A percentile compares a stretch with the other conserved stretches of the same genome.
phyloP scores from a whole-genome alignment of 2,888 invertebrate species.

The Macroteleia sp. region DNA sequence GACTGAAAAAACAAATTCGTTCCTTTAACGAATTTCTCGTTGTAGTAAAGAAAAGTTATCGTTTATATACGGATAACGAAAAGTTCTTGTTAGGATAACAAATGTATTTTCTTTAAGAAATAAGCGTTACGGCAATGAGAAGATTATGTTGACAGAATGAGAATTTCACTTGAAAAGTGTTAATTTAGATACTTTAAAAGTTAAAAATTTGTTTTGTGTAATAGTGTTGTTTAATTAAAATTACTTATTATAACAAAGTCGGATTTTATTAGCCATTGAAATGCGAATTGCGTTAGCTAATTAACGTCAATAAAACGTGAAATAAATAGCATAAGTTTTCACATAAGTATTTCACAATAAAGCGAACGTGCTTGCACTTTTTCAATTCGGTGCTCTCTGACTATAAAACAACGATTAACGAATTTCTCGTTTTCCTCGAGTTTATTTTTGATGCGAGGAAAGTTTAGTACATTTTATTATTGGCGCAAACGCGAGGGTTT shows the following conservation, averaged over 20 bases:
- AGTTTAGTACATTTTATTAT: slow-evolving; percentile 31
- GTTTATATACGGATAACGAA: no score
- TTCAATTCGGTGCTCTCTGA: slow-evolving; percentile 12
- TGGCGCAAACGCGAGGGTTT: slow-evolving; percentile 17
- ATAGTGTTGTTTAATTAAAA: not conserved
- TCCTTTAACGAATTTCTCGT: no score
- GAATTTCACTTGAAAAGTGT: no score
- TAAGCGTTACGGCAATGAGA: no score
- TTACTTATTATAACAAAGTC: slow-evolving; percentile 11
- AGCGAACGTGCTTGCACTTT: not conserved
- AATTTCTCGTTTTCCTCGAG: slow-evolving; percentile 4
- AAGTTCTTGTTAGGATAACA: no score
- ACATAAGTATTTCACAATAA: slow-evolving; percentile 9
- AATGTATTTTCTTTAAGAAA: no score
- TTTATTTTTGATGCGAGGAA: slow-evolving; percentile 3
- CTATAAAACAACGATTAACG: slow-evolving; percentile 16
- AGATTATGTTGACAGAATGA: no score
- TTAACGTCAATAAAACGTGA: slow-evolving; percentile 19
- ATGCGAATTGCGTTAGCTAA: not conserved
- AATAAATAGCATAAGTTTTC: slow-evolving; percentile 15
- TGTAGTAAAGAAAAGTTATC: no score
- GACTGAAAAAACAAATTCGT: no score
- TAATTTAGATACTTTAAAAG: no score
- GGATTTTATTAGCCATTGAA: slow-evolving; percentile 36
- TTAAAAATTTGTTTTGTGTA: no score